Percentiles rank a stretch among this genome's conserved stretches.
Evolutionary conservation across 2,888 invertebrate genomes (phyloP).

Genomic region (Caenorhabditis plicata): DNA sequence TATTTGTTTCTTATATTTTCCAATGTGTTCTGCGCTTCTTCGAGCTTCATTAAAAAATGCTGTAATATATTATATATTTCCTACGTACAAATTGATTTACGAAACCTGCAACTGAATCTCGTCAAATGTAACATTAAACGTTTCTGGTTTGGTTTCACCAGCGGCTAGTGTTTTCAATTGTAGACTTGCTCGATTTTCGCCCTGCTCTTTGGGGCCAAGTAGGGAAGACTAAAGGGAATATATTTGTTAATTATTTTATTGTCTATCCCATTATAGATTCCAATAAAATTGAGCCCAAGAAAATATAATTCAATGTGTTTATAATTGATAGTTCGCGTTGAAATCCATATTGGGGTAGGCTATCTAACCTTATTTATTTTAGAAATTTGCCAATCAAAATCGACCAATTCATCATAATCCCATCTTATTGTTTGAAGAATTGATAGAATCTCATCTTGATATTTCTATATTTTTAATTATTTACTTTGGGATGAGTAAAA

Average conservation of each 20-base stretch:
- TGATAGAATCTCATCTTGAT: background rate
- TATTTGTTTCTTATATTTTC: slow-evolving; percentile 13
- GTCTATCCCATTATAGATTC: too few species aligned
- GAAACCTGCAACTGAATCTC: slow-evolving; percentile 19
- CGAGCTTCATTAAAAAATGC: slow-evolving; percentile 36
- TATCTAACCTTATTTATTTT: slow-evolving; percentile 25
- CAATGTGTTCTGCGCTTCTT: slow-evolving; percentile 36
- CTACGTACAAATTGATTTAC: too few species aligned
- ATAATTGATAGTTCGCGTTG: too few species aligned
- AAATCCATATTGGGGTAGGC: background rate
- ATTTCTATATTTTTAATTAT: background rate
- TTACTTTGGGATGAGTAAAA: background rate
- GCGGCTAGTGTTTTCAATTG: slow-evolving; percentile 6
- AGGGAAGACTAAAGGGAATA: slow-evolving; percentile 5
- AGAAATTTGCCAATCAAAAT: slow-evolving; percentile 30
- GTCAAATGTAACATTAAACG: slow-evolving; percentile 9
- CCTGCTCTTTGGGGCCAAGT: background rate
- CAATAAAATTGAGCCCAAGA: too few species aligned
- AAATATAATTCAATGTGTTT: too few species aligned
- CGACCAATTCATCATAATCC: slow-evolving; percentile 35
- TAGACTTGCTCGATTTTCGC: background rate
- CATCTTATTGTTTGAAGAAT: slow-evolving; percentile 31
- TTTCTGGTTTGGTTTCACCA: slow-evolving; percentile 1
- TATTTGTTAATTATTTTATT: too few species aligned
- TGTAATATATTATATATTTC: too few species aligned